These are phyloP conservation scores for Epizoanthus scotinus DNA, from an alignment of 92 coral and sea anemone species.

Conservation along the genomic window DNA sequence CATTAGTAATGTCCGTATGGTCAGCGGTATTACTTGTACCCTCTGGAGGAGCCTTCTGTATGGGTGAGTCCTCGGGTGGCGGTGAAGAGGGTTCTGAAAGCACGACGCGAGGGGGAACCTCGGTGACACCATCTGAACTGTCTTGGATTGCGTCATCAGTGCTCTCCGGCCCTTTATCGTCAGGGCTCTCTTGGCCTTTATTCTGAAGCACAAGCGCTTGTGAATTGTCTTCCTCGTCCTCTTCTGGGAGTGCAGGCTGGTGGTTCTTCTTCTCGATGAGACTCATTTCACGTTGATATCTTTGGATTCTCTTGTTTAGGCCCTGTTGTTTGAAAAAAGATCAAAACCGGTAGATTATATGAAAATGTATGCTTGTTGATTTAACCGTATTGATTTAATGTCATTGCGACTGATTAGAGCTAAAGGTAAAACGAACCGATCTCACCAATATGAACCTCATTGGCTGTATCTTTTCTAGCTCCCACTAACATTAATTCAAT, in stretches of 20 bases:
- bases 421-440: too few species aligned
- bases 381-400: neutral
- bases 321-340: constrained; percentile 1
- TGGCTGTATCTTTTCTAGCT: too few species aligned
- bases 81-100: too few species aligned
- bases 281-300: constrained; percentile 26
- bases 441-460: too few species aligned
- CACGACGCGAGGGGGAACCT: too few species aligned
- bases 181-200: neutral
- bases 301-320: constrained; percentile 27
- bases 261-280: constrained; percentile 5
- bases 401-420: neutral
- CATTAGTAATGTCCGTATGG: neutral
- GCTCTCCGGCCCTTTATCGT: neutral
- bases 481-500: too few species aligned
- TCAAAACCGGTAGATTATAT: neutral
- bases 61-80: neutral
- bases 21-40: too few species aligned
- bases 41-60: neutral
- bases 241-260: constrained; percentile 19
- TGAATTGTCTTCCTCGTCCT: neutral
- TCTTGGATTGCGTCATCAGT: neutral
- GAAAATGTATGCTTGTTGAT: neutral
- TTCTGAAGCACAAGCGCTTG: neutral
- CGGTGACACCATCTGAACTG: too few species aligned